Evolutionary conservation across 2,113 vertebrate genomes (phyloP).

Genomic region (Eudyptes chrysolophus): DNA sequence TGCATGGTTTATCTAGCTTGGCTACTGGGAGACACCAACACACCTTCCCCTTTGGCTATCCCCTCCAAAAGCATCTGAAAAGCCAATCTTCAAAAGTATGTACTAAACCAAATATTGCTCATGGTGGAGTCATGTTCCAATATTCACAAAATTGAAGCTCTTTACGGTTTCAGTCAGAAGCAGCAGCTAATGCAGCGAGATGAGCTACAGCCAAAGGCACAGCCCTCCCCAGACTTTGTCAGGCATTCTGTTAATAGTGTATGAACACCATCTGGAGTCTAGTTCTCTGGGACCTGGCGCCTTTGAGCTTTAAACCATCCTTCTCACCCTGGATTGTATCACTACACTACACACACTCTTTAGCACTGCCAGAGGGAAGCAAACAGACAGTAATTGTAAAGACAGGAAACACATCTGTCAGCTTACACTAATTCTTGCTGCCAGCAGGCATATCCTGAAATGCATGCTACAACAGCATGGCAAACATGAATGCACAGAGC

Average conservation of each 20-base stretch:
- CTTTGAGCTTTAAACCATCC: conserved; percentile 47
- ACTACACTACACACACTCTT: conserved; percentile 1
- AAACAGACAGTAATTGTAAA: conserved; percentile 58
- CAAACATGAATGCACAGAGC: not conserved
- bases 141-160: rapidly evolving
- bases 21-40: not conserved
- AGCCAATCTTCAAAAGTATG: rapidly evolving
- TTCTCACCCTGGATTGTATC: conserved; percentile 48
- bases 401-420: conserved; percentile 65
- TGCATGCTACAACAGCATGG: not conserved
- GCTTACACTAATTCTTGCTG: conserved; percentile 48
- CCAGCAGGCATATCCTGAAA: conserved; percentile 57
- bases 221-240: not conserved
- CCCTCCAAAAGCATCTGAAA: not conserved
- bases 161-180: not conserved
- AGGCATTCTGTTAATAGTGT: not conserved
- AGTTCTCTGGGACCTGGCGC: conserved; percentile 25
- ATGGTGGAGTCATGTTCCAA: rapidly evolving
- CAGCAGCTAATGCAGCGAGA: not conserved
- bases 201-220: conserved; percentile 10
- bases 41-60: not conserved
- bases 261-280: conserved; percentile 18
- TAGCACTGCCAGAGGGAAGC: conserved; percentile 62
- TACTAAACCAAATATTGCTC: rapidly evolving
- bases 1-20: rapidly evolving